phyloP scores from a whole-genome alignment of 2,888 invertebrate genomes.

The Gordius sp. region DNA sequence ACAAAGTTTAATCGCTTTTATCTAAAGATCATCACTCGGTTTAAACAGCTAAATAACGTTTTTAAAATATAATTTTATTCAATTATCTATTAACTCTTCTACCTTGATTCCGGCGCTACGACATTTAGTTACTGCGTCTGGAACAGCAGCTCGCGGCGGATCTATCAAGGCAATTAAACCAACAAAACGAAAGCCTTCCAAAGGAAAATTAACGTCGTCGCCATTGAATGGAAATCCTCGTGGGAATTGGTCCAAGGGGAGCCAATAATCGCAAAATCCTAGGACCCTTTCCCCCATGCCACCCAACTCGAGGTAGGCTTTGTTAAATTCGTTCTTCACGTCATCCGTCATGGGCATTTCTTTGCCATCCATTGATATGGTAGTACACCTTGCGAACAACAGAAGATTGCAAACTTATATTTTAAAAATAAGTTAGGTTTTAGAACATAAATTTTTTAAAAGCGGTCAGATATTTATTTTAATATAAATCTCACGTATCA shows the following conservation, averaged over 20 bases:
- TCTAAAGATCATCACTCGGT: too few species aligned
- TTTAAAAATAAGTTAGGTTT: too few species aligned
- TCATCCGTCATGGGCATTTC: conserved; percentile 33
- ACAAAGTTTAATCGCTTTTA: too few species aligned
- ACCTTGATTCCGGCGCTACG: conserved; percentile 47
- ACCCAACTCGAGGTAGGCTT: conserved; percentile 47
- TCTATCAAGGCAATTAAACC: conserved; percentile 46
- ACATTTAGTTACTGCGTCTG: conserved; percentile 42
- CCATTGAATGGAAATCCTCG: conserved; percentile 36
- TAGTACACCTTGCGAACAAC: conserved; percentile 35
- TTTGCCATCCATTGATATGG: conserved; percentile 34
- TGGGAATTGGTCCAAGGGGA: conserved; percentile 31
- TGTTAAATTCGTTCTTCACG: conserved; percentile 36
- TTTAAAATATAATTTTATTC: too few species aligned
- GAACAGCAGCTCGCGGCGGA: conserved; percentile 41
- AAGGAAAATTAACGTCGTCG: conserved; percentile 52
- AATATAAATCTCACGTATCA: too few species aligned
- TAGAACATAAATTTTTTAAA: too few species aligned
- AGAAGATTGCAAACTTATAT: too few species aligned
- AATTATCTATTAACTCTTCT: neutral
- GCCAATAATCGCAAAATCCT: conserved; percentile 30
- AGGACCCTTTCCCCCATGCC: conserved; percentile 30
- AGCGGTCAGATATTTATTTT: too few species aligned
- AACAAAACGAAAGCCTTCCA: conserved; percentile 37
- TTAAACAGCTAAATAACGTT: too few species aligned